Conservation (phyloP, 1,140 invertebrate species). For the Babylonia areolata region DNA sequence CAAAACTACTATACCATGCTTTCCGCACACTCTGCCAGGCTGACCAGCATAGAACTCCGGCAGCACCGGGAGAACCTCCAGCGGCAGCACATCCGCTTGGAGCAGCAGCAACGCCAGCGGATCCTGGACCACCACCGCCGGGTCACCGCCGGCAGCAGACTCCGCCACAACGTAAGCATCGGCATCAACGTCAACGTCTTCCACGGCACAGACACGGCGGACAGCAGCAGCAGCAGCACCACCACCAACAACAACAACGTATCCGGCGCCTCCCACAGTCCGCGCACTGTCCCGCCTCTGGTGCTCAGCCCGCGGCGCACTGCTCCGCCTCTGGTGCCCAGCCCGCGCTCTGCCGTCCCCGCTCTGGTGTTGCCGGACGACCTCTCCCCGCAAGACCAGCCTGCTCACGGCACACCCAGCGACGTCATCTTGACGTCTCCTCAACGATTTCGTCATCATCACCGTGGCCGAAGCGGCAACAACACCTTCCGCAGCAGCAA, state of each 20-base stretch:
- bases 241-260: too few relatives aligned
- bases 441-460: not conserved
- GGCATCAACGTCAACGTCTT: conserved; percentile 38
- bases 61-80: conserved; percentile 49
- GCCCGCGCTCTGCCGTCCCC: not conserved
- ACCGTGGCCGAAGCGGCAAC: not conserved
- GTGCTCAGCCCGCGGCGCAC: too few relatives aligned
- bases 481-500: not conserved
- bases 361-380: not conserved
- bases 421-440: not conserved
- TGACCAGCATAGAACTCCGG: conserved; percentile 48
- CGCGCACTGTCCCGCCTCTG: conserved; percentile 14
- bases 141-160: not conserved
- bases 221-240: not conserved
- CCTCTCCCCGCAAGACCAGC: not conserved
- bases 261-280: not conserved
- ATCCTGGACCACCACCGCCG: conserved; percentile 46
- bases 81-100: conserved; percentile 44
- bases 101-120: conserved; percentile 50
- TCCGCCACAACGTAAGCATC: not conserved
- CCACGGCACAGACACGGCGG: conserved; percentile 42
- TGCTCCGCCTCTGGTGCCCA: too few relatives aligned
- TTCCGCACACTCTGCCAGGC: not conserved
- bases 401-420: not conserved
- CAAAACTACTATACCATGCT: too few relatives aligned